Evolutionary conservation across 2,888 invertebrate species (phyloP), one percentile per base, ranked within the genome.

Genomic region (Drosophila pseudotakahashii): DNA sequence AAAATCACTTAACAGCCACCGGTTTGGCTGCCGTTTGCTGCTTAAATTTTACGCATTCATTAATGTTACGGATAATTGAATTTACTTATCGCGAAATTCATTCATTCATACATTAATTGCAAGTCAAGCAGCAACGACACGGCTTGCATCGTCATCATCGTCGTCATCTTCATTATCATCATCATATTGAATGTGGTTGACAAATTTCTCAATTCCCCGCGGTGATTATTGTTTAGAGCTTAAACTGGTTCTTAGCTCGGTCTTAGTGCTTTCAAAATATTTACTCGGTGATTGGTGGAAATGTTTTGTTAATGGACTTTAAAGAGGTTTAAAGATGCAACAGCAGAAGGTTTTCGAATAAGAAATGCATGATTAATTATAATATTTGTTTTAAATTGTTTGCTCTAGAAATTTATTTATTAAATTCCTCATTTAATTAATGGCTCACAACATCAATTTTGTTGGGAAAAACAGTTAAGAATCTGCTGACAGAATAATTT

Each of bases 41-140:
- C 72, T 88, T 88, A 75, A 75, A 74, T 88, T 87, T 87, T 84
- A 84, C 81, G 82, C 84, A 84, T 89, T 89, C 81, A 84, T 84
- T 89, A 81, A 84, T 87, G 84, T 72, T 76, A 53, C 66, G 81
- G 73, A 75, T 89, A 89, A 87, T 89, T 89, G 81, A 81, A 81
- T 84, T 89, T 81, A 87, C 81, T 89, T 89, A 84, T 84, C 89
- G 81, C 66, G 48, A 77, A 78, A 87, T 75, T 78, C 85, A 87
- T 88, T 83, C 86, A 88, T 76, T 88, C 74, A 57, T 64, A 53
- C 71, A 78, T 64, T 70, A 76, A 76, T 70, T 73, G 77, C 77
- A 64, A 83, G 57, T 54, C 68, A 73, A 77, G 47, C 59, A 63
- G 62, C 19, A 44, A 50, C 42, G 10, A 19, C 64, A 36, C 30